These are phyloP conservation scores for Xyliphius kryptos DNA, from an alignment of 2,113 vertebrate genomes.

Conservation along the genomic window DNA sequence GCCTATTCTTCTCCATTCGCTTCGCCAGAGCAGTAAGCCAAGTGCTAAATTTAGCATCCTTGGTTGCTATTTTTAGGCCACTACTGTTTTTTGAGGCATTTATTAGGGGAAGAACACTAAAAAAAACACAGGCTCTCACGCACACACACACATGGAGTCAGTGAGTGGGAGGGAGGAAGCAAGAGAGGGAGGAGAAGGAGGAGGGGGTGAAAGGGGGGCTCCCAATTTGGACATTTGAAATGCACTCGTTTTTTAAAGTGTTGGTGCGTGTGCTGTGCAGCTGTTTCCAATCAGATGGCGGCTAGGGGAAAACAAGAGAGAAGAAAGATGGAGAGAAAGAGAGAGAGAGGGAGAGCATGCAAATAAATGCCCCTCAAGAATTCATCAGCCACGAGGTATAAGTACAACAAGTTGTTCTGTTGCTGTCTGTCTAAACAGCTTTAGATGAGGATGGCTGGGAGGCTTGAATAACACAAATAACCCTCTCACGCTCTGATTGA, in stretches of 20 bases:
- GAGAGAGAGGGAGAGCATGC: slow-evolving; percentile 44
- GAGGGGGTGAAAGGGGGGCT: too few relatives aligned
- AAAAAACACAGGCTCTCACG: slow-evolving; percentile 48
- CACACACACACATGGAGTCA: slow-evolving; percentile 16
- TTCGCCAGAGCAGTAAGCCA: slow-evolving; percentile 78
- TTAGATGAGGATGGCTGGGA: slow-evolving; percentile 34
- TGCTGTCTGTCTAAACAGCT: slow-evolving; percentile 44
- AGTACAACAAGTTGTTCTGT: slow-evolving; percentile 80
- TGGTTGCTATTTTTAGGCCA: slow-evolving; percentile 92
- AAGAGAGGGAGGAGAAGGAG: slow-evolving; percentile 17
- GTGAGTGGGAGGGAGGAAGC: slow-evolving; percentile 13
- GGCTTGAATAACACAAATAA: slow-evolving; percentile 65
- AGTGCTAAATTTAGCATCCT: slow-evolving; percentile 87
- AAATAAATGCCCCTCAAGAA: slow-evolving; percentile 63
- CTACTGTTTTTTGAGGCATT: slow-evolving; percentile 84
- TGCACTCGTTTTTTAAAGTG: slow-evolving; percentile 67
- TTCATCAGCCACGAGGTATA: slow-evolving; percentile 68
- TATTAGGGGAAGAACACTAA: slow-evolving; percentile 74
- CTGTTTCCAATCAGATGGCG: slow-evolving; percentile 73
- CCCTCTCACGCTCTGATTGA: slow-evolving; percentile 59
- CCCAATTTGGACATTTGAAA: slow-evolving; percentile 66
- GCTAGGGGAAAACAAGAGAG: slow-evolving; percentile 28
- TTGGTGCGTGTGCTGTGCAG: slow-evolving; percentile 72
- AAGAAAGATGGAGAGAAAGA: too few relatives aligned
- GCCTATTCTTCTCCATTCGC: slow-evolving; percentile 93